Evolutionary conservation across 2,888 invertebrate genomes (phyloP).

Genomic region (Lasioglossum vierecki): DNA sequence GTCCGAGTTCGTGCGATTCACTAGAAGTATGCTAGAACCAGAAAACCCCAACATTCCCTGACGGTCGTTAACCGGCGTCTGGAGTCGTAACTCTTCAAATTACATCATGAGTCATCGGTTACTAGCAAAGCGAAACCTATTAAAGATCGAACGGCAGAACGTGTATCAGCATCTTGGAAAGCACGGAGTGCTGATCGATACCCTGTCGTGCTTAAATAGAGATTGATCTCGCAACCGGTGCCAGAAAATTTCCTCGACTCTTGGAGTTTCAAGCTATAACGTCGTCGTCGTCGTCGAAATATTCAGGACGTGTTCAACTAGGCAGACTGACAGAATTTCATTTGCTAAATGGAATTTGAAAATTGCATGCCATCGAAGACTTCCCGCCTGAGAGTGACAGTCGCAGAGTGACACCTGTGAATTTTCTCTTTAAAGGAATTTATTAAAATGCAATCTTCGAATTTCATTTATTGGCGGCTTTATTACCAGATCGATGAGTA

Average conservation of each 20-base stretch:
- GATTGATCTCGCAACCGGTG: conserved; percentile 10
- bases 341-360: background rate
- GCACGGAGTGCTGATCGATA: conserved; percentile 52
- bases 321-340: background rate
- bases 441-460: background rate
- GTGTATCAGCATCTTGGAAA: conserved; percentile 53
- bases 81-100: conserved; percentile 71
- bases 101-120: conserved; percentile 69
- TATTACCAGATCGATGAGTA: background rate
- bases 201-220: conserved; percentile 28
- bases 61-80: conserved; percentile 32
- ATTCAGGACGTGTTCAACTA: background rate
- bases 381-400: background rate
- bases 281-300: background rate
- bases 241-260: background rate
- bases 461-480: background rate
- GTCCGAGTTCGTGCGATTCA: background rate
- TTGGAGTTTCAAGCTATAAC: background rate
- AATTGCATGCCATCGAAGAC: background rate
- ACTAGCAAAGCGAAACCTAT: conserved; percentile 62
- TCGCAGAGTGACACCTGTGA: background rate
- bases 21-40: background rate
- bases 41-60: background rate
- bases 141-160: conserved; percentile 65
- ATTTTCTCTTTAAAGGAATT: background rate